phyloP scores from a whole-genome alignment of 1,140 invertebrate genomes.

The Heliconius hewitsoni region DNA sequence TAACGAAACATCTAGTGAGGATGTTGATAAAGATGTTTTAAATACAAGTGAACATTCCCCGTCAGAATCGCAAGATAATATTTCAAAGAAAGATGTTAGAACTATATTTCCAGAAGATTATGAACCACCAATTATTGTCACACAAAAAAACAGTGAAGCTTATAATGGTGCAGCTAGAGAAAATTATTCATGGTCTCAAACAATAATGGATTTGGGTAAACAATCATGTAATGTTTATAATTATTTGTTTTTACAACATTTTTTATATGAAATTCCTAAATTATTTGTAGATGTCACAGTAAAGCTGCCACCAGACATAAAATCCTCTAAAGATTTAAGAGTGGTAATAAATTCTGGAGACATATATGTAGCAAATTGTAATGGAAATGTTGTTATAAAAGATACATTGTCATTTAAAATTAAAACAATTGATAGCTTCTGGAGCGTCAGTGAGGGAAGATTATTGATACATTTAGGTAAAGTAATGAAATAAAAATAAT shows the following conservation, averaged over 20 bases:
- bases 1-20: slow-evolving; percentile 36
- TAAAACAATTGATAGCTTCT: slow-evolving; percentile 88
- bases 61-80: neutral
- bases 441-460: slow-evolving; percentile 89
- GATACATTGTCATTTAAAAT: slow-evolving; percentile 86
- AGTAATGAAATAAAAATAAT: neutral
- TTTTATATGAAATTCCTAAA: slow-evolving; percentile 19
- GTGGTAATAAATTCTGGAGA: slow-evolving; percentile 84
- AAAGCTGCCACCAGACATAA: slow-evolving; percentile 83
- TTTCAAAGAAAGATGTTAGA: slow-evolving; percentile 21
- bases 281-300: slow-evolving; percentile 84
- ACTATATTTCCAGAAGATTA: slow-evolving; percentile 53
- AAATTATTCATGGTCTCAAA: slow-evolving; percentile 92
- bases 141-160: slow-evolving; percentile 81
- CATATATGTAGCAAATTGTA: slow-evolving; percentile 70
- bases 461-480: slow-evolving; percentile 80
- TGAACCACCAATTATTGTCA: slow-evolving; percentile 63
- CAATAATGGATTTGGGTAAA: slow-evolving; percentile 85
- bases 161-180: slow-evolving; percentile 91
- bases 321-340: slow-evolving; percentile 84
- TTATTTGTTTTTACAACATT: neutral
- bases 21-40: slow-evolving; percentile 25
- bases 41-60: neutral
- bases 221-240: slow-evolving; percentile 1
- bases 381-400: slow-evolving; percentile 82